Conservation (phyloP, 1,140 invertebrate genomes). For the Rhyzopertha dominica region DNA sequence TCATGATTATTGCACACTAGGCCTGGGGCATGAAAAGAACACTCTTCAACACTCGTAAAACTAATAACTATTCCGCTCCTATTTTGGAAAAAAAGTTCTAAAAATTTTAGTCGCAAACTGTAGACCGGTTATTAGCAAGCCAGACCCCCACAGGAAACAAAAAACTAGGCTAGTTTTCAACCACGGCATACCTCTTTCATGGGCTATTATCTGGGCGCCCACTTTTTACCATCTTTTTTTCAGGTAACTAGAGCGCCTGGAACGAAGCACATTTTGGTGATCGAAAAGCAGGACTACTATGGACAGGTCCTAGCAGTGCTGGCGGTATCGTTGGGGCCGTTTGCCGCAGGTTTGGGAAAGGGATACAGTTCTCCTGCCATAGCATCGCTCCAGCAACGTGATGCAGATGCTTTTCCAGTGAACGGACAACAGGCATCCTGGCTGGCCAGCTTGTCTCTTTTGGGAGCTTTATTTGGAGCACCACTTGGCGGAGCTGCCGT, state of each 20-base stretch:
- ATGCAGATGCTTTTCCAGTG: constrained; percentile 57
- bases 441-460: constrained; percentile 73
- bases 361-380: constrained; percentile 80
- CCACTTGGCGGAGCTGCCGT: constrained; percentile 71
- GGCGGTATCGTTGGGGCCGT: constrained; percentile 72
- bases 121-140: too few relatives aligned
- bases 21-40: too few relatives aligned
- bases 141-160: too few relatives aligned
- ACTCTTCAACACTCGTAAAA: too few relatives aligned
- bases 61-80: too few relatives aligned
- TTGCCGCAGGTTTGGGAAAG: constrained; percentile 75
- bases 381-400: constrained; percentile 68
- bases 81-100: too few relatives aligned
- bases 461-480: constrained; percentile 73
- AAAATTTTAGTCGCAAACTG: too few relatives aligned
- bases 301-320: constrained; percentile 70
- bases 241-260: constrained; percentile 39
- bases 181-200: too few relatives aligned
- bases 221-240: constrained; percentile 12
- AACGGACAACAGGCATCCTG: constrained; percentile 73
- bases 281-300: constrained; percentile 36
- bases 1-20: too few relatives aligned
- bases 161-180: too few relatives aligned
- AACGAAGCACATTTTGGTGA: constrained; percentile 34
- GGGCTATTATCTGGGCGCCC: too few relatives aligned